Evolutionary conservation across 2,888 invertebrate genomes (phyloP), one percentile per base, ranked within the genome.

Genomic region (Acanthosepion lycidas): DNA sequence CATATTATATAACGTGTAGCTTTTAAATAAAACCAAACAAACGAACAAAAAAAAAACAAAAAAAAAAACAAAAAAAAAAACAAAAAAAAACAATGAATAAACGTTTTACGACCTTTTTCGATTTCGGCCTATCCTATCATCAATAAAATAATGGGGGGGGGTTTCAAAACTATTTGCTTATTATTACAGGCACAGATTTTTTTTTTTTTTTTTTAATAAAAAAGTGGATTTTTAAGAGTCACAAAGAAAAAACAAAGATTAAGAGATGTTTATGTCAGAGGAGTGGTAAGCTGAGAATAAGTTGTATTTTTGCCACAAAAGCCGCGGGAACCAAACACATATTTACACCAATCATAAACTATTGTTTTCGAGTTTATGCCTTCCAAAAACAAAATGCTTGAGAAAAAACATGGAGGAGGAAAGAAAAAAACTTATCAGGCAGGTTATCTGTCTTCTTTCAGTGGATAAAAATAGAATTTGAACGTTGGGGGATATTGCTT

Each of bases 381-480:
- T 78, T 78, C 78, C n/a, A 78, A n/a, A 78, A 78, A 78, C 78
- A 78, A 78, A 78, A 78, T 33, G n/a, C n/a, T 18, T n/a, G n/a
- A 33, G n/a, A 78, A 78, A 33, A 78, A 78, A 78, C 33, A 78
- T 78, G 78, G n/a, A 78, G n/a, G n/a, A 78, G 78, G 78, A 78
- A 78, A 78, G 42, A 42, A 15, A 78, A 78, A 78, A 78, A 78
- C 78, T 78, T 78, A 78, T 78, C 78, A 33, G 78, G 78, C 78
- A 78, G 78, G 78, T 78, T 78, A n/a, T 6, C 78, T 78, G 78
- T 78, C 78, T 78, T 78, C 78, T 78, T 78, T 28, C 78, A 78
- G 78, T n/a, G 20, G n/a, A n/a, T 78, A 78, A 78, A 78, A 78
- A 78, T 78, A 78, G 78, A 78, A 78, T 78, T 78, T 78, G 78